Evolutionary conservation across 37 sponge, comb jelly and placozoan genomes (phyloP).

Genomic region (Spongilla lacustris): DNA sequence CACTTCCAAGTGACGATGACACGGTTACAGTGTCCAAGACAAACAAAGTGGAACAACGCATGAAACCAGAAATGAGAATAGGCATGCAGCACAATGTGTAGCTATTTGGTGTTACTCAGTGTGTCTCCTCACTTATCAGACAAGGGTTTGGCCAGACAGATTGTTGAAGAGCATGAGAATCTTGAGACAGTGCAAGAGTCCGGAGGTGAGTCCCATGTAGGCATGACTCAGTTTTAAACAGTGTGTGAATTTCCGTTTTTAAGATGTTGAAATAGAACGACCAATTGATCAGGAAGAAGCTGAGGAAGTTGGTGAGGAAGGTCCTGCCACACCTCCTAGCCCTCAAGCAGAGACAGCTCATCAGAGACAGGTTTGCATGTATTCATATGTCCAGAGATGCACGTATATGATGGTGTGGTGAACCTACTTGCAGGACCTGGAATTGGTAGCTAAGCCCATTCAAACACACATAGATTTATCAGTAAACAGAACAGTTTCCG

Average conservation of each 20-base stretch:
- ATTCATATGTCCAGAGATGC: background rate
- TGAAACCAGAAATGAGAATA: background rate
- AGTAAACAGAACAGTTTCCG: background rate
- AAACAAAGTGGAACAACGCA: background rate
- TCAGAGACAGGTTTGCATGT: background rate
- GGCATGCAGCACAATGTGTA: background rate
- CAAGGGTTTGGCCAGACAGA: constrained; percentile 7
- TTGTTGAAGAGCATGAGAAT: background rate
- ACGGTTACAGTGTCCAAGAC: background rate
- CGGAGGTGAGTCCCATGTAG: background rate
- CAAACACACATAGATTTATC: constrained; percentile 15
- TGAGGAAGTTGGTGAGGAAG: constrained; percentile 46
- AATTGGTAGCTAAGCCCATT: background rate
- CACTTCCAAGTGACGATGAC: background rate
- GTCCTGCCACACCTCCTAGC: background rate
- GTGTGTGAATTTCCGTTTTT: background rate
- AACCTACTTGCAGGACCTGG: background rate
- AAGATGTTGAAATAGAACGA: constrained; percentile 50
- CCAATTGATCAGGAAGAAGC: constrained; percentile 50
- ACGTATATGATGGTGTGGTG: too few relatives aligned
- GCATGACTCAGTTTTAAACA: background rate
- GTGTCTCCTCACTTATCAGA: background rate
- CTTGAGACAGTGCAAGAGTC: constrained; percentile 17
- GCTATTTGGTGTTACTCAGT: background rate
- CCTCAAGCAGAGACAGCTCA: background rate